phyloP scores from a whole-genome alignment of 2,888 invertebrate genomes.

The Aporophyla nigra region DNA sequence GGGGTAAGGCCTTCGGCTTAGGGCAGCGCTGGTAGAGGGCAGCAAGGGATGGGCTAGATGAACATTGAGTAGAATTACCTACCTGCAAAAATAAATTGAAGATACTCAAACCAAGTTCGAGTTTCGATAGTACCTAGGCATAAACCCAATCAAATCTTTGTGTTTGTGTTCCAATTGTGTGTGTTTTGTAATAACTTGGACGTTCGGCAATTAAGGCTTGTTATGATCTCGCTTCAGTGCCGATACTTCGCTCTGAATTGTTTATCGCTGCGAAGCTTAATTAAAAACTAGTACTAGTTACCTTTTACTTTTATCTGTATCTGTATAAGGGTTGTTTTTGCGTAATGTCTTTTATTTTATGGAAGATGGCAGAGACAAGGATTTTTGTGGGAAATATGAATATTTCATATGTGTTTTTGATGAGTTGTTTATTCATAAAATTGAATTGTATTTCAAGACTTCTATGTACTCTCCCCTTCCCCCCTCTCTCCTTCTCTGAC shows the following conservation, averaged over 20 bases:
- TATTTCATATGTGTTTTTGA: no score
- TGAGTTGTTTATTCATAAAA: no score
- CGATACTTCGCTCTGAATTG: conserved; percentile 53
- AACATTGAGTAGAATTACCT: no score
- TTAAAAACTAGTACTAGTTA: conserved; percentile 50
- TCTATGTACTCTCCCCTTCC: no score
- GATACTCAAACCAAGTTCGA: conserved; percentile 32
- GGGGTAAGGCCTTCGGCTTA: no score
- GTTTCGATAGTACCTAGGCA: conserved; percentile 44
- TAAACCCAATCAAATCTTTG: conserved; percentile 66
- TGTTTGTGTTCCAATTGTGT: conserved; percentile 67
- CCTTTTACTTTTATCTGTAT: conserved; percentile 10
- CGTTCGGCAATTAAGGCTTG: conserved; percentile 63
- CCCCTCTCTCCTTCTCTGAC: no score
- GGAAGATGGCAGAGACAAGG: neutral
- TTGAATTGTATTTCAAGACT: no score
- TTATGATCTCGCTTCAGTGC: conserved; percentile 61
- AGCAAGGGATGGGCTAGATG: no score
- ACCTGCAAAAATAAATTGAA: conserved; percentile 6
- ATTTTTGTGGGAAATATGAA: neutral
- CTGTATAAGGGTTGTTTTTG: neutral
- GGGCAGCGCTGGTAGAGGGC: no score
- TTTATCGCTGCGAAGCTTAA: conserved; percentile 55
- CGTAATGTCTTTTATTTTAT: neutral
- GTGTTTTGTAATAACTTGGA: conserved; percentile 66